phyloP scores from a whole-genome alignment of 2,888 invertebrate species.

The Papilio gigon region DNA sequence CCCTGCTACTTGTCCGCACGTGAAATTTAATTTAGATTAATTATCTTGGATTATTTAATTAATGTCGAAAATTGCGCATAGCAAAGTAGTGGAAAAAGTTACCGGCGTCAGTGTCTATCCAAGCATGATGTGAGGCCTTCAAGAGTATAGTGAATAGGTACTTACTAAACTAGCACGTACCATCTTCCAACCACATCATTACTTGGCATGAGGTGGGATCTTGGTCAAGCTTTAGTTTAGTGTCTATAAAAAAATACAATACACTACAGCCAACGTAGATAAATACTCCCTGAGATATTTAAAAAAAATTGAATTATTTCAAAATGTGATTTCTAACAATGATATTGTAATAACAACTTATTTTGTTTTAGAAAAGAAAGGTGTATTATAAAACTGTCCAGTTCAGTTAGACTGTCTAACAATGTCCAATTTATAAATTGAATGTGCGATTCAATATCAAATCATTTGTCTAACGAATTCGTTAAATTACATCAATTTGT shows the following conservation, averaged over 20 bases:
- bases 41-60: constrained; percentile 14
- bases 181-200: no score
- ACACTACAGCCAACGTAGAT: background rate
- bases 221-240: constrained; percentile 4
- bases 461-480: background rate
- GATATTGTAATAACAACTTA: background rate
- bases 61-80: no score
- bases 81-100: no score
- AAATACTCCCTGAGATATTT: background rate
- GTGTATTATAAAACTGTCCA: background rate
- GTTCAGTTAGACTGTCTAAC: background rate
- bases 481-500: constrained; percentile 19
- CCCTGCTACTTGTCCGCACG: constrained; percentile 3
- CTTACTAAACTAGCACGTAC: no score
- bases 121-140: no score
- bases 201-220: no score
- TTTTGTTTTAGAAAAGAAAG: background rate
- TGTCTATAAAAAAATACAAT: background rate
- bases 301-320: background rate
- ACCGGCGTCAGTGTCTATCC: no score
- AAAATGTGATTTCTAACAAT: background rate
- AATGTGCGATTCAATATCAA: background rate
- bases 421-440: background rate
- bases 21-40: background rate
- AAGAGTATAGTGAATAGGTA: no score